Conservation (phyloP, 2,888 invertebrate species). For the Eupelmus urozonus region DNA sequence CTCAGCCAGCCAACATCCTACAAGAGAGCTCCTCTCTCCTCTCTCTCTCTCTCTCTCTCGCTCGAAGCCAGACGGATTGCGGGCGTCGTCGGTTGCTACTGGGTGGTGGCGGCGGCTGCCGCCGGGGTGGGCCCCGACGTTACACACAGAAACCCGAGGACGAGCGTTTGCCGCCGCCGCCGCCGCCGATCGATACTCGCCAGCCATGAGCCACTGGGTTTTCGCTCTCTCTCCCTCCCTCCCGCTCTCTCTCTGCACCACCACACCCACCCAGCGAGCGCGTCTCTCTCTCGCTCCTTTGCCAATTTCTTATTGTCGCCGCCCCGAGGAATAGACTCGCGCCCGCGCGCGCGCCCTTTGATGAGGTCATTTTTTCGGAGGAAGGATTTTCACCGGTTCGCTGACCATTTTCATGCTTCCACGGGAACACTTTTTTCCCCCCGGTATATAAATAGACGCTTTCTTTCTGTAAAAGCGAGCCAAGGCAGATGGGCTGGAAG, state of each 20-base stretch:
- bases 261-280: constrained; percentile 7
- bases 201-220: constrained; percentile 44
- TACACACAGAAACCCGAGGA: constrained; percentile 5
- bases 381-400: no score
- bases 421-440: no score
- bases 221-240: neutral
- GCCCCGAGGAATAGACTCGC: no score
- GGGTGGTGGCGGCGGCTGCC: neutral
- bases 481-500: no score
- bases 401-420: no score
- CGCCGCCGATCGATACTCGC: constrained; percentile 48
- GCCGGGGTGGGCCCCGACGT: constrained; percentile 12
- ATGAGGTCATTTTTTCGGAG: no score
- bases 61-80: constrained; percentile 19
- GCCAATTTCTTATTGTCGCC: constrained; percentile 12
- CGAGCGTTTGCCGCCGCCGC: neutral
- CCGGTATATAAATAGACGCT: no score
- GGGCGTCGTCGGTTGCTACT: constrained; percentile 2
- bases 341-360: no score
- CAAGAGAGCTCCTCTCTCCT: no score
- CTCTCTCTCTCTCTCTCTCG: no score
- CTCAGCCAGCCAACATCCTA: no score
- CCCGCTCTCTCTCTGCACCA: neutral
- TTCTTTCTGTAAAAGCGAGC: no score
- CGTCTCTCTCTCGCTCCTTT: constrained; percentile 22